These are phyloP conservation scores for Itoplectis maculator DNA, from an alignment of 2,888 invertebrate species.

Conservation along the genomic window DNA sequence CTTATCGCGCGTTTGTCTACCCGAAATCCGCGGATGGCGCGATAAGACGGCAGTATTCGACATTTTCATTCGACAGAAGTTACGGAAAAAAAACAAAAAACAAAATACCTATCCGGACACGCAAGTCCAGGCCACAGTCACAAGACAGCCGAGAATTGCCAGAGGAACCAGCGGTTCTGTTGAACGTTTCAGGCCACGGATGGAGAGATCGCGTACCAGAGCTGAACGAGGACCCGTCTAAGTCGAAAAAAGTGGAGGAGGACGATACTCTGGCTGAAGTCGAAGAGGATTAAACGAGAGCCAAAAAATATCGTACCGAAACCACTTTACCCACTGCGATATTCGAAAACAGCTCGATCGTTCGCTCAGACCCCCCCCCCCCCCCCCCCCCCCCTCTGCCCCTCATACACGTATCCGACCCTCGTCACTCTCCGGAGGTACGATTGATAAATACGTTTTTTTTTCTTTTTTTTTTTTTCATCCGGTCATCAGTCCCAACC, in stretches of 20 bases:
- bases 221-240: constrained; percentile 82
- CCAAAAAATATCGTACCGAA: constrained; percentile 49
- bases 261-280: constrained; percentile 76
- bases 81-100: constrained; percentile 54
- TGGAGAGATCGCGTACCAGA: constrained; percentile 84
- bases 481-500: constrained; percentile 15
- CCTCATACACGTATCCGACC: constrained; percentile 36
- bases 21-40: constrained; percentile 51
- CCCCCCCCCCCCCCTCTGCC: background rate
- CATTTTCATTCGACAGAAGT: constrained; percentile 37
- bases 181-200: constrained; percentile 84
- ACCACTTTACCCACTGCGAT: constrained; percentile 50
- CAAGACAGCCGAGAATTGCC: constrained; percentile 69
- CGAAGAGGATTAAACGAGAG: constrained; percentile 75
- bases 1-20: background rate
- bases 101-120: constrained; percentile 68
- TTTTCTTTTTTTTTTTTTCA: constrained; percentile 9
- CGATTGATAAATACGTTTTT: constrained; percentile 30
- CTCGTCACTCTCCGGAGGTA: constrained; percentile 53
- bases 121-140: constrained; percentile 62
- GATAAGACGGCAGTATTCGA: background rate
- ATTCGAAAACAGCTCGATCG: constrained; percentile 49
- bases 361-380: constrained; percentile 16
- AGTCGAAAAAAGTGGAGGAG: constrained; percentile 78
- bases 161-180: constrained; percentile 78